Conservation (phyloP, 64 coral and sea anemone species). For the Porites lutea region DNA sequence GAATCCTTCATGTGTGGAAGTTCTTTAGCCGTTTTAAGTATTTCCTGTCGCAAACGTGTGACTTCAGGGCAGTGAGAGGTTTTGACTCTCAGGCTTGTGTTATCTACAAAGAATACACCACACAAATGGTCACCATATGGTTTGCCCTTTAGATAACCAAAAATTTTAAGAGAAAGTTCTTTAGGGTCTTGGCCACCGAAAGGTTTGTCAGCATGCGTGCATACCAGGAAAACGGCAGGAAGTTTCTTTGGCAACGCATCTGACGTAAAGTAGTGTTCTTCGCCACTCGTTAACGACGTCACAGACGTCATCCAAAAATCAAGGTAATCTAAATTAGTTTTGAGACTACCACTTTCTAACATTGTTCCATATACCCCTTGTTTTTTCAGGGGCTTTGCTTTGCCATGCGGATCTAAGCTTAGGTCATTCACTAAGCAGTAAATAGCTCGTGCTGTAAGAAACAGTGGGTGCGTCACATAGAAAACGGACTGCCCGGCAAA, state of each 20-base stretch:
- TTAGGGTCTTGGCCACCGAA: no score
- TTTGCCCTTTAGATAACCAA: background rate
- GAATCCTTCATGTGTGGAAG: background rate
- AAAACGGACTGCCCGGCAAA: constrained; percentile 5
- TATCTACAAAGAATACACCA: constrained; percentile 25
- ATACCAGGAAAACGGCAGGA: background rate
- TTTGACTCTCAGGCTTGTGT: background rate
- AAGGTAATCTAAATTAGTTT: constrained; percentile 3
- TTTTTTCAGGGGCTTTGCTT: background rate
- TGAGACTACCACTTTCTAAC: background rate
- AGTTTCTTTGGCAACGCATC: background rate
- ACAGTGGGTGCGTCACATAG: background rate
- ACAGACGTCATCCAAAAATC: constrained; percentile 9
- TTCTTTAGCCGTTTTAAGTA: background rate
- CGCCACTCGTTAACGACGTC: background rate
- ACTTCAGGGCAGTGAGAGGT: background rate
- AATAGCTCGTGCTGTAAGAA: background rate
- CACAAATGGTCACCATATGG: background rate
- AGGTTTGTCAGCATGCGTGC: background rate
- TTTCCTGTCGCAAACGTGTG: background rate
- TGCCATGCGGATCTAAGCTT: background rate
- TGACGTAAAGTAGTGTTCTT: background rate
- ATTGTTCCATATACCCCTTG: background rate
- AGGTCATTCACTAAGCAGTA: background rate
- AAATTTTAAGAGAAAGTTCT: no score